Evolutionary conservation across 2,888 invertebrate genomes (phyloP), one percentile per base, ranked within the genome.

Genomic region (Scaptodrosophila latifasciaeformis): DNA sequence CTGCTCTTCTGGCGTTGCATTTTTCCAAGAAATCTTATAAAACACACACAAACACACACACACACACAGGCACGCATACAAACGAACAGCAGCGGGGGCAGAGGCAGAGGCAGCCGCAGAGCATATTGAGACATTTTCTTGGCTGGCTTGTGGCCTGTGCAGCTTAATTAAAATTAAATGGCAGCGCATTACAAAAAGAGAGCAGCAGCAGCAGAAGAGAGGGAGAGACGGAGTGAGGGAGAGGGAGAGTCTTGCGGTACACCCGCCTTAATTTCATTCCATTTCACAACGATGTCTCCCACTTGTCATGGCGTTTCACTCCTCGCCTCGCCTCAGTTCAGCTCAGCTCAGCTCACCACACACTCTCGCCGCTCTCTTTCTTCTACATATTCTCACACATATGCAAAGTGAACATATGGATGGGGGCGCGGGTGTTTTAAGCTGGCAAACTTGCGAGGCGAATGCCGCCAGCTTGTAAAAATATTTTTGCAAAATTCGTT

Each of bases 131-230:
- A 27, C 27, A 27, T 27, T 27, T 27, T n/a, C n/a, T 9, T 27
- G 27, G 27, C 27, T 27, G 27, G 27, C 5, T 9, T 27, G 27
- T 5, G 27, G 27, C 27, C 17, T 37, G 37, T 31, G 24, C 12
- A 44, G 53, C 65, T 63, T 63, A 67, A 63, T 67, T 59, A 62
- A 63, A 63, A 53, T 54, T 54, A 48, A 63, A 49, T 54, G 54
- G 24, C 50, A 51, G 45, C 42, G 45, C 45, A 62, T 53, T 66
- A 58, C 34, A 27, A 27, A 4, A 34, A 34, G 13, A n/a, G n/a
- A n/a, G n/a, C n/a, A n/a, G n/a, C n/a, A n/a, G n/a, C n/a, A n/a
- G n/a, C n/a, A n/a, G n/a, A n/a, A n/a, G n/a, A n/a, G n/a, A n/a
- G n/a, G n/a, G n/a, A n/a, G n/a, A n/a, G n/a, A n/a, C n/a, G n/a